A percentile compares a stretch with the other conserved stretches of the same genome.
These are phyloP conservation scores for Micrastur ruficollis DNA, from an alignment of 2,797 vertebrate species.

Conservation along the genomic window DNA sequence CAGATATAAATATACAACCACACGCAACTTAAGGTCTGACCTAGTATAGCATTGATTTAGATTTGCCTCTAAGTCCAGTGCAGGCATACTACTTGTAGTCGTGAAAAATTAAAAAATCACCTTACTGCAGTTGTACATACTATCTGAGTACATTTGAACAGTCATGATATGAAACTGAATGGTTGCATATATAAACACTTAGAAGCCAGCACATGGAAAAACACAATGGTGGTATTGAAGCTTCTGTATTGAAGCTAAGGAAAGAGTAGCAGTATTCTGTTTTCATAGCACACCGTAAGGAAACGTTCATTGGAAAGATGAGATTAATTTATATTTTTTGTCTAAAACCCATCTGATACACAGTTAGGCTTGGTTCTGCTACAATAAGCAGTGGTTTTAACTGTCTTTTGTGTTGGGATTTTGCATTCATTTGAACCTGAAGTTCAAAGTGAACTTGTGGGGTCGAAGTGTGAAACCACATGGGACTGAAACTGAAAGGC, in stretches of 20 bases:
- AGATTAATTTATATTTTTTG: not conserved
- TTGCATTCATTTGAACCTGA: constrained; percentile 37
- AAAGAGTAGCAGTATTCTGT: not conserved
- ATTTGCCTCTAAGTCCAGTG: not conserved
- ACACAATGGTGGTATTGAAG: not conserved
- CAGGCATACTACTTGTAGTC: not conserved
- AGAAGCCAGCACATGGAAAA: not conserved
- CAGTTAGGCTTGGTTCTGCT: not conserved
- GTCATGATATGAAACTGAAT: not conserved
- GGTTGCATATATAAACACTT: not conserved
- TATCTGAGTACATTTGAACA: not conserved
- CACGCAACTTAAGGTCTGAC: not conserved
- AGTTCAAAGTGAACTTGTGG: constrained; percentile 62
- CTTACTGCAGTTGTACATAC: not conserved
- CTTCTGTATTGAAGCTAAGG: not conserved
- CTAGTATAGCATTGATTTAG: not conserved
- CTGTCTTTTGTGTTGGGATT: not conserved
- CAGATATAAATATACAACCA: not conserved
- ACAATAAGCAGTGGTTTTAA: not conserved
- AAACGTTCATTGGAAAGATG: not conserved
- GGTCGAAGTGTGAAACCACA: constrained; percentile 66
- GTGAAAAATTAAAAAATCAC: not conserved
- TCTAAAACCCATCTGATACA: not conserved
- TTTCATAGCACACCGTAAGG: not conserved
- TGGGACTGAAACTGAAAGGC: constrained; percentile 12